These are phyloP conservation scores for Hydrozoanthus tunicans DNA, from an alignment of 64 coral and sea anemone genomes.

Conservation along the genomic window DNA sequence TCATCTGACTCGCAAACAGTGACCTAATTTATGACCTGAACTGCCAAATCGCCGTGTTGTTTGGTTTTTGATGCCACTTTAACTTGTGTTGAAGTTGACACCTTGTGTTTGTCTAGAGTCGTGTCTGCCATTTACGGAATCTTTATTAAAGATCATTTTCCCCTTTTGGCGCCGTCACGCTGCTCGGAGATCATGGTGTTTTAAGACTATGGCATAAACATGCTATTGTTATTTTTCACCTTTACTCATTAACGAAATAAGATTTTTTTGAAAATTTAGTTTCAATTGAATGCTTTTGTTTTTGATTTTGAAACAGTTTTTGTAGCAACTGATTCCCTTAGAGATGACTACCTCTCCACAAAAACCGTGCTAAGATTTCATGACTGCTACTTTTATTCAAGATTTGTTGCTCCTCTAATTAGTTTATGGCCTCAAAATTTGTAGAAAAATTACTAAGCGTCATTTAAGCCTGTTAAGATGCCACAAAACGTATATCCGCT, in stretches of 20 bases:
- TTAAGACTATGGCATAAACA: not conserved
- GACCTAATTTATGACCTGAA: constrained; percentile 55
- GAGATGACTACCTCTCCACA: constrained; percentile 47
- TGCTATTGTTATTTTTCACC: not conserved
- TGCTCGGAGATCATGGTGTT: not conserved
- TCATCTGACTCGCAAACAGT: constrained; percentile 57
- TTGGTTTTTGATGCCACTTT: constrained; percentile 26
- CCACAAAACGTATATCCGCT: not conserved
- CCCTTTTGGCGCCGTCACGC: constrained; percentile 24
- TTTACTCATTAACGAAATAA: not conserved
- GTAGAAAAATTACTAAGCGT: constrained; percentile 13
- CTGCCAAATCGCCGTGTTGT: constrained; percentile 27
- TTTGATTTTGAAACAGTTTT: not conserved
- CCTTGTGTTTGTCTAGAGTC: constrained; percentile 26
- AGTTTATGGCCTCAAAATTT: not conserved
- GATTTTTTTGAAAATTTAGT: not conserved
- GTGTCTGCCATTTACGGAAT: constrained; percentile 2
- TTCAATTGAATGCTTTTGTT: not conserved
- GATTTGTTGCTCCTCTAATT: not conserved
- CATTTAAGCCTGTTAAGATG: constrained; percentile 12
- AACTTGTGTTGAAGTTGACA: constrained; percentile 47
- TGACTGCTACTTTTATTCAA: not conserved
- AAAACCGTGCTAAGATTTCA: constrained; percentile 25
- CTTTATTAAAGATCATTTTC: not conserved
- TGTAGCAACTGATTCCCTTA: not conserved